Evolutionary conservation across 2,113 vertebrate species (phyloP).

Genomic region (Rhabdornis inornatus): DNA sequence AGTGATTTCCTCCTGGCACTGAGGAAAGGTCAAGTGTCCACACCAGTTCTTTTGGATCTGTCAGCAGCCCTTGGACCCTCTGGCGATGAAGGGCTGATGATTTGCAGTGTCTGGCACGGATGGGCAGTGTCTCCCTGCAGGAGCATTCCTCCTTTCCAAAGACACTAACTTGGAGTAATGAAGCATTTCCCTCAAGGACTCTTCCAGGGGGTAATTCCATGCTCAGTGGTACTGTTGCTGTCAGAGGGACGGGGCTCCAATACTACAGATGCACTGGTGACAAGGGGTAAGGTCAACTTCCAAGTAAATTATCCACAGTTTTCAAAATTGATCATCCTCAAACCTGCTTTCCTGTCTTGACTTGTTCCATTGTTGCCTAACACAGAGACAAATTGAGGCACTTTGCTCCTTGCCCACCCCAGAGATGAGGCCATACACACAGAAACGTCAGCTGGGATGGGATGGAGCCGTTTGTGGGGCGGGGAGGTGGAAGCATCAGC

Average conservation of each 20-base stretch:
- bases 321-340: not conserved
- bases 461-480: not conserved
- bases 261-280: not conserved
- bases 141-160: conserved; percentile 10
- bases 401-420: not conserved
- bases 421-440: not conserved
- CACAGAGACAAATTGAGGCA: not conserved
- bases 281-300: not conserved
- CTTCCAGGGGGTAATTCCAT: not conserved
- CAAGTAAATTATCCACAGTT: not conserved
- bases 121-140: conserved; percentile 17
- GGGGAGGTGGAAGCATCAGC: not conserved
- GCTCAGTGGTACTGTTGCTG: not conserved
- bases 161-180: not conserved
- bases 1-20: conserved; percentile 20
- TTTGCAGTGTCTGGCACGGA: conserved; percentile 22
- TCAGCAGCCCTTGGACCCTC: conserved; percentile 7
- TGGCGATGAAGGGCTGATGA: not conserved
- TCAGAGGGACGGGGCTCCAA: not conserved
- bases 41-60: not conserved
- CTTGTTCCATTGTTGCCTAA: not conserved
- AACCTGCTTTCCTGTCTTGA: not conserved
- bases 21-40: conserved; percentile 46
- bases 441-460: not conserved
- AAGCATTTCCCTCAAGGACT: not conserved